Conservation (phyloP, 2,888 invertebrate genomes). For the Halocaridina rubra region DNA sequence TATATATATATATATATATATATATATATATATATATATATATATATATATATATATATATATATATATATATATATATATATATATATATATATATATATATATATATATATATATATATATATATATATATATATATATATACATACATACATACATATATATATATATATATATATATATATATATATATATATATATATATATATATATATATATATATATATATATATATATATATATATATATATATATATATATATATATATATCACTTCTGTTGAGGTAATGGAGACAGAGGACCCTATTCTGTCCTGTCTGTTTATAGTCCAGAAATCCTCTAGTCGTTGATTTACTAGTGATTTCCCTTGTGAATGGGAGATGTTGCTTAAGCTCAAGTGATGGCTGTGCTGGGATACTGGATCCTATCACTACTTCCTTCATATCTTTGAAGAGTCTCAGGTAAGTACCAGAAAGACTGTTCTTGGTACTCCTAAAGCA, state of each 20-base stretch:
- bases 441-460: no score
- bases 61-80: slow-evolving; percentile 34
- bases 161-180: slow-evolving; percentile 24
- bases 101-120: slow-evolving; percentile 19
- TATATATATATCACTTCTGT: no score
- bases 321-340: no score
- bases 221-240: slow-evolving; percentile 28
- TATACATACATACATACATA: slow-evolving; percentile 4
- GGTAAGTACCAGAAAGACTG: no score
- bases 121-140: slow-evolving; percentile 15
- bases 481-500: no score
- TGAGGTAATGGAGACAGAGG: no score
- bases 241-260: slow-evolving; percentile 24
- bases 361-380: no score
- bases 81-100: slow-evolving; percentile 20
- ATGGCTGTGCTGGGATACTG: no score
- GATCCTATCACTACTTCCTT: no score
- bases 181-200: slow-evolving; percentile 37
- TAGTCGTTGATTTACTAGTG: no score
- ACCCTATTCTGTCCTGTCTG: no score
- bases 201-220: slow-evolving; percentile 37
- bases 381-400: no score
- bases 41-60: slow-evolving; percentile 25
- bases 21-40: slow-evolving; percentile 20
- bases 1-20: slow-evolving; percentile 13